Percentiles rank a stretch among this genome's conserved stretches.
phyloP scores from a whole-genome alignment of 2,113 vertebrate genomes.

The Tychaedon coryphoeus region DNA sequence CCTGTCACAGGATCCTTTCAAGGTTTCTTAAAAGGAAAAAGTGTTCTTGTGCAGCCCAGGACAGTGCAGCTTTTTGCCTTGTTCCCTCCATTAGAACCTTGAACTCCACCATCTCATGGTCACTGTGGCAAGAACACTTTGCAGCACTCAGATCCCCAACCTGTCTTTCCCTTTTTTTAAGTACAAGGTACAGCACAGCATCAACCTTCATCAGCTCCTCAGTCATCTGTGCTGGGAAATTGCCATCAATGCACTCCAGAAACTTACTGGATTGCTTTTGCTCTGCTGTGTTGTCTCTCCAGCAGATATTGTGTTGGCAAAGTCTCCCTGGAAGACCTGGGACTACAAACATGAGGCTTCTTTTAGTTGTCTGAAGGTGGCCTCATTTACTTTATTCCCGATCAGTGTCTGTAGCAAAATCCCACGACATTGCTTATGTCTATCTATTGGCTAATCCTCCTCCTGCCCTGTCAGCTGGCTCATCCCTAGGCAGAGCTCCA shows the following conservation, averaged over 20 bases:
- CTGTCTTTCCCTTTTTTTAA: not conserved
- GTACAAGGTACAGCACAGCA: not conserved
- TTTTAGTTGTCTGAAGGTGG: not conserved
- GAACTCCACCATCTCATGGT: not conserved
- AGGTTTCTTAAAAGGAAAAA: not conserved
- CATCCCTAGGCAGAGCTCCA: not conserved
- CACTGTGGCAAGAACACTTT: not conserved
- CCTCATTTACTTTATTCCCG: not conserved
- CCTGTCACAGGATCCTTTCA: not conserved
- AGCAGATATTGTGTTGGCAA: not conserved
- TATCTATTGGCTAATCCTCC: not conserved
- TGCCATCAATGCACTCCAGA: not conserved
- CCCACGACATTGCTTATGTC: not conserved
- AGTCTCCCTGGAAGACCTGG: not conserved
- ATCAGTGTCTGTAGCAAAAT: not conserved
- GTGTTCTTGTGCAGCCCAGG: not conserved
- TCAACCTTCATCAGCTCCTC: not conserved
- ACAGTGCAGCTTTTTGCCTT: not conserved
- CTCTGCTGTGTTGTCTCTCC: not conserved
- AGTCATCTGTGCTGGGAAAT: not conserved
- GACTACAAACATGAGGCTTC: not conserved
- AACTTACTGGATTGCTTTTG: not conserved
- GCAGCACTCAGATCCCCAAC: not conserved
- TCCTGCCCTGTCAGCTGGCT: not conserved
- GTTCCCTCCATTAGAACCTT: not conserved